A percentile compares a stretch with the other conserved stretches of the same genome.
phyloP scores from a whole-genome alignment of 2,113 vertebrate species.

The Dipodomys stephensi region DNA sequence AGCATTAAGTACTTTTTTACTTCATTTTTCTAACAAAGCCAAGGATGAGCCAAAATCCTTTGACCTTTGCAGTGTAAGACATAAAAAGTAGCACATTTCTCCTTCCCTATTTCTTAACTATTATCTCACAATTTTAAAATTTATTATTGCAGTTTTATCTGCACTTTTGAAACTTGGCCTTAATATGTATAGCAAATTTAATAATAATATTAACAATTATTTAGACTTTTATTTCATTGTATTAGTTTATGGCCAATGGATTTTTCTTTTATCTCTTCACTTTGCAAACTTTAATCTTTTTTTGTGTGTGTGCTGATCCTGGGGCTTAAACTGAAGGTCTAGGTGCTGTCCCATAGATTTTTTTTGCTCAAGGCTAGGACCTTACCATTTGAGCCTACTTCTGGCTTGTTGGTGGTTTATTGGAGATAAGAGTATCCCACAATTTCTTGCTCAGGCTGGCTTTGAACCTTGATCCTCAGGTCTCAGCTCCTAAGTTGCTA shows the following conservation, averaged over 20 bases:
- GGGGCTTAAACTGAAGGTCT: too few relatives aligned
- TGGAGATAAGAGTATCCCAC: too few relatives aligned
- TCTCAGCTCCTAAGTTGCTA: too few relatives aligned
- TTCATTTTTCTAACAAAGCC: not conserved
- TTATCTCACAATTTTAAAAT: conserved; percentile 9
- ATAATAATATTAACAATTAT: not conserved
- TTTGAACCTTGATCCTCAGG: too few relatives aligned
- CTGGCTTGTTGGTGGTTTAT: too few relatives aligned
- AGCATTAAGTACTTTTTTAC: not conserved
- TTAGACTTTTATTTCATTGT: not conserved
- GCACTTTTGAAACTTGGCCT: not conserved
- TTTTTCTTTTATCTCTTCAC: conserved; percentile 28
- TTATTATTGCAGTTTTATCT: not conserved
- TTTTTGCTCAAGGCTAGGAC: too few relatives aligned
- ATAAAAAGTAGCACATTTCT: not conserved
- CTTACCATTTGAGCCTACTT: too few relatives aligned
- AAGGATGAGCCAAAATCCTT: not conserved
- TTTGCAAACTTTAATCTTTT: not conserved
- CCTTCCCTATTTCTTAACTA: not conserved
- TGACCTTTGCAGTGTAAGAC: not conserved
- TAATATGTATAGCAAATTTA: not conserved
- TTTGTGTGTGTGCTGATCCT: too few relatives aligned
- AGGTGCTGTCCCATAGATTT: too few relatives aligned
- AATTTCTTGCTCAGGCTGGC: too few relatives aligned
- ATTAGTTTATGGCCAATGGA: not conserved